phyloP scores from a whole-genome alignment of 1,140 invertebrate genomes.

The Drosophila leontia region DNA sequence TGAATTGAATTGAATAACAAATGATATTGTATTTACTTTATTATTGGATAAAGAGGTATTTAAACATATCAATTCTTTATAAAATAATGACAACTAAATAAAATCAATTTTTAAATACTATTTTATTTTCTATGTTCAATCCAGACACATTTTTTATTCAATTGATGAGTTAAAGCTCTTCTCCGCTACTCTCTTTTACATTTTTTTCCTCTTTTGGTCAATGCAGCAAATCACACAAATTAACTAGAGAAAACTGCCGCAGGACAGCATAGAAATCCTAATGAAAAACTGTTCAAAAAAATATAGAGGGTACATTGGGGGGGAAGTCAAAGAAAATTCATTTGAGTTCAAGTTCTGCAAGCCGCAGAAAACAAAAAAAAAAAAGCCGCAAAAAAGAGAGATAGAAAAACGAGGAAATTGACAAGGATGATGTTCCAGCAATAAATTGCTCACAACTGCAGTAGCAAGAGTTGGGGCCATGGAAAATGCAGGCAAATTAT shows the following conservation, averaged over 20 bases:
- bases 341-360: slow-evolving; percentile 51
- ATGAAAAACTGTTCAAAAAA: slow-evolving; percentile 63
- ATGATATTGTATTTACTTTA: background rate
- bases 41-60: background rate
- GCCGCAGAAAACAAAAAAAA: slow-evolving; percentile 60
- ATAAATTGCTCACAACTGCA: slow-evolving; percentile 79
- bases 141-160: background rate
- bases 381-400: slow-evolving; percentile 21
- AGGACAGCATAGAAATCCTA: slow-evolving; percentile 65
- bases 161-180: slow-evolving; percentile 24
- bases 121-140: background rate
- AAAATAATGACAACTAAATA: background rate
- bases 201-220: slow-evolving; percentile 10
- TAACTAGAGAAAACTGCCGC: slow-evolving; percentile 80
- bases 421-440: slow-evolving; percentile 52
- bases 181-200: background rate
- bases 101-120: background rate
- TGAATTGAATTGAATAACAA: background rate
- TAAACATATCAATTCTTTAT: background rate
- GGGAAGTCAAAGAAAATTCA: slow-evolving; percentile 39
- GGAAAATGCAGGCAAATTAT: slow-evolving; percentile 76
- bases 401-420: slow-evolving; percentile 22
- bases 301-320: too few species aligned
- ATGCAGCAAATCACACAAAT: slow-evolving; percentile 80
- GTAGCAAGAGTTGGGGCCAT: slow-evolving; percentile 32